Evolutionary conservation across 2,888 invertebrate genomes (phyloP).

Genomic region (Oscheius sp.): DNA sequence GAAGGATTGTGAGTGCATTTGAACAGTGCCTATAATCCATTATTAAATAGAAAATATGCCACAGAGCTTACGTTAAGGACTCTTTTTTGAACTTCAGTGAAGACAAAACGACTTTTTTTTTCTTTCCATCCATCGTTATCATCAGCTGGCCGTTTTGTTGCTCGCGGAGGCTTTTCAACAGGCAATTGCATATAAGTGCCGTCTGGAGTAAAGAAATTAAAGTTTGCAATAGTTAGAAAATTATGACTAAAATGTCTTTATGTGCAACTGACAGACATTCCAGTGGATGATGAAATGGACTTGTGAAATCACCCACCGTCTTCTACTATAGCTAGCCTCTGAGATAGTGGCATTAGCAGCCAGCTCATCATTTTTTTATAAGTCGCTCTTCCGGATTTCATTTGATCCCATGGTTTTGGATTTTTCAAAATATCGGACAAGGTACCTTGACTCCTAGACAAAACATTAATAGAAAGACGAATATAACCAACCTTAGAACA

Average conservation of each 20-base stretch:
- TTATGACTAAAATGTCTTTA: too few relatives aligned
- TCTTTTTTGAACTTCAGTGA: not conserved
- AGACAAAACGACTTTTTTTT: not conserved
- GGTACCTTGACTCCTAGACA: not conserved
- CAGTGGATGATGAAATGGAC: too few relatives aligned
- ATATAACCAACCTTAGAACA: not conserved
- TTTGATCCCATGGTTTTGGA: not conserved
- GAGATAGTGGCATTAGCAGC: not conserved
- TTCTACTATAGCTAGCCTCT: too few relatives aligned
- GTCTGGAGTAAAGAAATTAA: too few relatives aligned
- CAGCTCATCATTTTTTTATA: not conserved
- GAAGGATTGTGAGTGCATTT: not conserved
- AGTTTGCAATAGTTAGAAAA: too few relatives aligned
- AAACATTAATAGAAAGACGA: not conserved
- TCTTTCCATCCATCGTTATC: too few relatives aligned
- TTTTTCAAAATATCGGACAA: not conserved
- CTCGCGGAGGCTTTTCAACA: too few relatives aligned
- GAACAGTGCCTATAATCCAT: not conserved
- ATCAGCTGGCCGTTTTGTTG: not conserved
- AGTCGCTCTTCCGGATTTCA: not conserved
- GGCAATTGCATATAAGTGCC: too few relatives aligned
- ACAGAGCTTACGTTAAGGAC: not conserved
- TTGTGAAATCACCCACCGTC: too few relatives aligned
- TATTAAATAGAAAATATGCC: too few relatives aligned
- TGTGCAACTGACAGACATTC: too few relatives aligned